Base-by-base conservation (phyloP, 2,797 vertebrate species). In the Odontamblyopus rebecca region DNA sequence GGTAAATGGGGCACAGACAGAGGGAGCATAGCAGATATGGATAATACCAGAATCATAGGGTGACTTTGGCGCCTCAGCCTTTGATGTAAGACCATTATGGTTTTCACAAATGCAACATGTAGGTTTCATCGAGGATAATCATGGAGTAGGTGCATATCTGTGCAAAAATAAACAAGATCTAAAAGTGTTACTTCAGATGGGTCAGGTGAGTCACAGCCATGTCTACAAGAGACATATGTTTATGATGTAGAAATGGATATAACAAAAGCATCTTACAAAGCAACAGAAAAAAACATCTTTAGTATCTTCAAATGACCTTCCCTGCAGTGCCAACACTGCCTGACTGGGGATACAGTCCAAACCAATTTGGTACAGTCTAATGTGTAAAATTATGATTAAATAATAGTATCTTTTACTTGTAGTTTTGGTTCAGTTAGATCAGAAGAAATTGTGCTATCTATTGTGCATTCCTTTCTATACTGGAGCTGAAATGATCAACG, bases 41-140 rank as follows among this genome's bases (percentile, higher is more conserved):
- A 86, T 86, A 88, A 92, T 83, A 77, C 82, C 88, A 66, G 89
- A 87, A 89, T 90, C 82, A 81, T 72, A 82, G 87, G 80, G 82
- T 74, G 79, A 83, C 85, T 87, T 79, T 85, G 76, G 80, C 76
- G 70, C 77, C 79, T 26, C 51, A 62, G 69, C 64, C 88, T 93
- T 93, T 93, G 92, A 93, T 92, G 89, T 88, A 77, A 88, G 74
- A 74, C 69, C 78, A 86, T 83, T 70, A 83, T 62, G 62, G 75
- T 61, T 74, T 79, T 71, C 65, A 71, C 67, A 88, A 86, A 89
- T 62, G 74, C 3, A 71, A 72, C 48, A 77, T 51, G 57, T 26
- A 70, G 26, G 53, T 79, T 5, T 78, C 67, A 77, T 71, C 62
- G 68, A 79, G 71, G 38, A 71, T 67, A 76, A 44, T 41, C 15